Evolutionary conservation across 2,797 vertebrate genomes (phyloP).

Genomic region (Poeciliopsis gracilis): DNA sequence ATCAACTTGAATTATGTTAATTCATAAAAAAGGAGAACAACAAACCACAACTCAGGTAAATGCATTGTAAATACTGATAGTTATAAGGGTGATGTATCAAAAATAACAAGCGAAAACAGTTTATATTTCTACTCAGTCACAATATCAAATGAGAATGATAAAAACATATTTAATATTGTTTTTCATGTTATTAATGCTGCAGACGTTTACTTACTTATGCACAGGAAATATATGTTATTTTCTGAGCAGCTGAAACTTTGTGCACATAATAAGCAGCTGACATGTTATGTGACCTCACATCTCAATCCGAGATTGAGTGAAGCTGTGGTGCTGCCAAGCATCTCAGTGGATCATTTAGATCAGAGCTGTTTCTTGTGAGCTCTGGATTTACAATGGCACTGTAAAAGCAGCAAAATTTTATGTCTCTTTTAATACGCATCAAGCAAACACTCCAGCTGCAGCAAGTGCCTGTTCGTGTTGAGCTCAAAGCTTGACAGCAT

Average conservation of each 20-base stretch:
- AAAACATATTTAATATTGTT: neutral
- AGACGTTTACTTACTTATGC: neutral
- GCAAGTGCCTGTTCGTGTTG: constrained; percentile 36
- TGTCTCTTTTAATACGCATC: constrained; percentile 47
- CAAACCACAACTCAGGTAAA: neutral
- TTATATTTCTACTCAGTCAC: neutral
- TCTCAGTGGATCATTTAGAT: constrained; percentile 22
- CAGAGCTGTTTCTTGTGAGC: constrained; percentile 8
- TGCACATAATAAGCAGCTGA: constrained; percentile 10
- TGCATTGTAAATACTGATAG: neutral
- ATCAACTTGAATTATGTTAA: neutral
- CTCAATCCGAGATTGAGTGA: neutral
- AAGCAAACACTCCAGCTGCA: constrained; percentile 35
- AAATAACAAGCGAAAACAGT: neutral
- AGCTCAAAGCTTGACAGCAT: constrained; percentile 56
- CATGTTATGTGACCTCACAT: constrained; percentile 1
- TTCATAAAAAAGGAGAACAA: neutral
- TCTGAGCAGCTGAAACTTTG: constrained; percentile 14
- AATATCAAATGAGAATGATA: neutral
- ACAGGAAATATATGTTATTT: neutral
- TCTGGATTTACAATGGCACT: constrained; percentile 31
- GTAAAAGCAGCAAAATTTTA: constrained; percentile 22
- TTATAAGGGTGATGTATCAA: neutral
- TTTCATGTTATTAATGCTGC: neutral
- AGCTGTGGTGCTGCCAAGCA: constrained; percentile 2